phyloP scores from a whole-genome alignment of 2,797 vertebrate species.

The Halcyon smyrnensis region DNA sequence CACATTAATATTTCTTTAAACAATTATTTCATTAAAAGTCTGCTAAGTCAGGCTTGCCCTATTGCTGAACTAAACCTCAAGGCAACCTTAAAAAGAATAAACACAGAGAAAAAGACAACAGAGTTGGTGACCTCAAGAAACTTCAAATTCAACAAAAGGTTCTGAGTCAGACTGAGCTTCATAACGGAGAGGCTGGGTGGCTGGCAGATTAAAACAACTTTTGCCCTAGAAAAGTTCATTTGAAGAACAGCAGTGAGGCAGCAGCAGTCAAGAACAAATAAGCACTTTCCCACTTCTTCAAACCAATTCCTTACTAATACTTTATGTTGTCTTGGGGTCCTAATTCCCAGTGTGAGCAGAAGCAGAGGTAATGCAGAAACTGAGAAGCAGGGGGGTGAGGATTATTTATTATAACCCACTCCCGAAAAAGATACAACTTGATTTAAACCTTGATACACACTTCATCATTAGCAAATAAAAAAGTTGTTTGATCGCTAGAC shows the following conservation, averaged over 20 bases:
- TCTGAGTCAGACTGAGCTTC: background rate
- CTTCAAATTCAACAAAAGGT: background rate
- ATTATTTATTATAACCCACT: background rate
- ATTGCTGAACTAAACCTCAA: background rate
- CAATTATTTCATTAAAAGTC: slow-evolving; percentile 13
- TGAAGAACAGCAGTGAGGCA: background rate
- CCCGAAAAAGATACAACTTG: background rate
- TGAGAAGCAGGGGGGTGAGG: background rate
- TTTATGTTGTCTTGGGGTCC: background rate
- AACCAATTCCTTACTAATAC: background rate
- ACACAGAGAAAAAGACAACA: background rate
- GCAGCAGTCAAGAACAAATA: background rate
- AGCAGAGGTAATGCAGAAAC: background rate
- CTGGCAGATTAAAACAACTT: background rate
- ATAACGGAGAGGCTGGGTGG: background rate
- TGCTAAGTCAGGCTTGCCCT: slow-evolving; percentile 11
- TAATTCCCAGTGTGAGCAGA: background rate
- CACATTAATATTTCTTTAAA: background rate
- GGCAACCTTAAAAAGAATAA: background rate
- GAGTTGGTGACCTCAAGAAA: background rate
- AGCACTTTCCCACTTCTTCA: background rate
- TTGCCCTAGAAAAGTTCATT: background rate
- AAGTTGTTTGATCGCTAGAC: background rate
- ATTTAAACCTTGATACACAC: background rate
- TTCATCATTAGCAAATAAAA: background rate